These are phyloP conservation scores for Drosophila hydei DNA, from an alignment of 1,140 invertebrate species.

Conservation along the genomic window DNA sequence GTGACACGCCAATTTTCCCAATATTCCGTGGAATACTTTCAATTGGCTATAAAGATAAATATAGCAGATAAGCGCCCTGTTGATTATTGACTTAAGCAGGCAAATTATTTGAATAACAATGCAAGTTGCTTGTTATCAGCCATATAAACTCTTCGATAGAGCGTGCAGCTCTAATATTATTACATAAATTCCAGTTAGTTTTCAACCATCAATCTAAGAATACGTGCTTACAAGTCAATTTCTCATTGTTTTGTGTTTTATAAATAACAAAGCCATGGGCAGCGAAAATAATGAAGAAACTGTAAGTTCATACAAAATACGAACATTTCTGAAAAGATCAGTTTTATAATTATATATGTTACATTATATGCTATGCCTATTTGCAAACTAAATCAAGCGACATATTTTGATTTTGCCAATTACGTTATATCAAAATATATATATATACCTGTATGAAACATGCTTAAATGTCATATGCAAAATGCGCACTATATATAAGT, in stretches of 20 bases:
- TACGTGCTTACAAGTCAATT: conserved; percentile 1
- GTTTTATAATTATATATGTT: conserved; percentile 64
- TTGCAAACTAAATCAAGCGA: conserved; percentile 62
- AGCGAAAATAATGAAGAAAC: conserved; percentile 8
- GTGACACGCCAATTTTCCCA: neutral
- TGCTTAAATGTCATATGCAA: conserved; percentile 49
- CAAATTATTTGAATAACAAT: conserved; percentile 37
- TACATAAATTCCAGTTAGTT: conserved; percentile 26
- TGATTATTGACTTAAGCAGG: conserved; percentile 4
- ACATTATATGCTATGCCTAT: conserved; percentile 54
- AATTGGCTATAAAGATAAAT: conserved; percentile 33
- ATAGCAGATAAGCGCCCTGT: conserved; percentile 20
- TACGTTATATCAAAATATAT: conserved; percentile 62
- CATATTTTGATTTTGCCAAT: conserved; percentile 21
- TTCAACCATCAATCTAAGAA: conserved; percentile 16
- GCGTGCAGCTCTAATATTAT: conserved; percentile 1
- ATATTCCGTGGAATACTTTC: conserved; percentile 16
- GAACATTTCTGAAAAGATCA: conserved; percentile 14
- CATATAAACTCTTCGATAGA: conserved; percentile 29
- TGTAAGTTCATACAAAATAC: conserved; percentile 48
- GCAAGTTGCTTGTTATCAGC: conserved; percentile 40
- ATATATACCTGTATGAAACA: conserved; percentile 53
- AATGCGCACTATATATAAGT: conserved; percentile 45
- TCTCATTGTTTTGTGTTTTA: conserved; percentile 4
- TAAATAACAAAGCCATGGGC: conserved; percentile 36